Evolutionary conservation across 2,888 invertebrate species (phyloP).

Genomic region (Caenorhabditis sulstoni): DNA sequence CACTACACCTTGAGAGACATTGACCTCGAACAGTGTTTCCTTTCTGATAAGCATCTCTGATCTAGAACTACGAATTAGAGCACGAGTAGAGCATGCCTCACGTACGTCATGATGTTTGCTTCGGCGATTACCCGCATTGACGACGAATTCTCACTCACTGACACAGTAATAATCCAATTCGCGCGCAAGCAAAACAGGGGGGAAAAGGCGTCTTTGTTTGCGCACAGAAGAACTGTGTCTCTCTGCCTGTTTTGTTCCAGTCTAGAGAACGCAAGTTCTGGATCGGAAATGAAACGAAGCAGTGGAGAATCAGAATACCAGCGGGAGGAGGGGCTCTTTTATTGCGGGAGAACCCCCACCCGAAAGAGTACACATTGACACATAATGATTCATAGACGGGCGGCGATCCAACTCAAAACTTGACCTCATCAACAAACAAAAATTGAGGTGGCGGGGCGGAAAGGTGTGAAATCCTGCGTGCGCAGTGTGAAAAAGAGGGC

Average conservation of each 20-base stretch:
- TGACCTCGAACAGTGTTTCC: no score
- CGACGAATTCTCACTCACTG: conserved; percentile 4
- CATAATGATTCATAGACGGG: conserved; percentile 31
- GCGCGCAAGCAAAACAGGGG: conserved; percentile 20
- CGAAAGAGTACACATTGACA: conserved; percentile 26
- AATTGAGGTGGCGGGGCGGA: conserved; percentile 26
- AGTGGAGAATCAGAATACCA: conserved; percentile 2
- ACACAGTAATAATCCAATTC: conserved; percentile 34
- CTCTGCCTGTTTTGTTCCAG: not conserved
- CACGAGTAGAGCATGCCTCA: conserved; percentile 18
- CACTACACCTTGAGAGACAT: no score
- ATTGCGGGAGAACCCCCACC: conserved; percentile 21
- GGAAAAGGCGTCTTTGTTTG: conserved; percentile 26
- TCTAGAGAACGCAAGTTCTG: conserved; percentile 24
- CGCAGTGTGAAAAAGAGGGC: conserved; percentile 36
- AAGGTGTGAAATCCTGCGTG: conserved; percentile 46
- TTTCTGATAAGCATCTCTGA: not conserved
- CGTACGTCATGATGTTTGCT: conserved; percentile 44
- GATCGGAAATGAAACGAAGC: not conserved
- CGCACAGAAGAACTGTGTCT: not conserved
- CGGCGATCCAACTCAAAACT: conserved; percentile 9
- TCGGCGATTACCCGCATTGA: no score
- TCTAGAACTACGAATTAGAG: not conserved
- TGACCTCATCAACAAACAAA: conserved; percentile 57
- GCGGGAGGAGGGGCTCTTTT: conserved; percentile 8